These are phyloP conservation scores for Zapornia atra DNA, from an alignment of 2,113 vertebrate genomes.

Conservation along the genomic window DNA sequence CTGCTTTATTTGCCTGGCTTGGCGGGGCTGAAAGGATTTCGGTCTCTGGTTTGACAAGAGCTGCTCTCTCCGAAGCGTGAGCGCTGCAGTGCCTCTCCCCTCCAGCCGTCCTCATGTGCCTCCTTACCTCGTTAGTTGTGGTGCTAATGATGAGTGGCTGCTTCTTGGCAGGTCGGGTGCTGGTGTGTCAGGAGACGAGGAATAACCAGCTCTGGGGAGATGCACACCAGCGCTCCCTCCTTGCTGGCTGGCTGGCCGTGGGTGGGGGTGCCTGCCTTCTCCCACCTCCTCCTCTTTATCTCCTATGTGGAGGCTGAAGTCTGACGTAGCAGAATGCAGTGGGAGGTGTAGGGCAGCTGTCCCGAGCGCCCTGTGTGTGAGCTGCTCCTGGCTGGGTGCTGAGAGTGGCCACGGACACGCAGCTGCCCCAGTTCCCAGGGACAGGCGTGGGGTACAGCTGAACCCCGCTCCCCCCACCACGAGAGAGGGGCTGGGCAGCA, in stretches of 20 bases:
- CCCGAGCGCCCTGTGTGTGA: background rate
- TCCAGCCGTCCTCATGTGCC: background rate
- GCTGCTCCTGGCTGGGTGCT: background rate
- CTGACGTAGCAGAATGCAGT: background rate
- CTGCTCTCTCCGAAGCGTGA: background rate
- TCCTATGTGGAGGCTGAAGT: background rate
- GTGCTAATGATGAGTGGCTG: background rate
- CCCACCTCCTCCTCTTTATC: background rate
- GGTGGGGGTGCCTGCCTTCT: background rate
- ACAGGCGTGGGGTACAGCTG: rapidly evolving
- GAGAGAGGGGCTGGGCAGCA: too few species aligned
- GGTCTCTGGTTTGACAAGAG: background rate
- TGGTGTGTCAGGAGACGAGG: background rate
- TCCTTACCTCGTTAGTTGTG: background rate
- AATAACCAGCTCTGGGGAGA: background rate
- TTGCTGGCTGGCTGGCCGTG: rapidly evolving
- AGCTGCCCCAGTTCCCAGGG: rapidly evolving
- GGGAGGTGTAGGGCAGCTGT: background rate
- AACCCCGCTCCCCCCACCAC: background rate
- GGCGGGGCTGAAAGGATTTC: background rate
- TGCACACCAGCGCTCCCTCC: background rate
- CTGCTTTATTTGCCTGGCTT: background rate
- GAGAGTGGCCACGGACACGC: background rate
- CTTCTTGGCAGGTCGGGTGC: background rate
- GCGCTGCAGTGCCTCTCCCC: background rate